These are phyloP conservation scores for Oryctolagus cuniculus DNA, from an alignment of 2,113 vertebrate genomes.

Conservation along the genomic window DNA sequence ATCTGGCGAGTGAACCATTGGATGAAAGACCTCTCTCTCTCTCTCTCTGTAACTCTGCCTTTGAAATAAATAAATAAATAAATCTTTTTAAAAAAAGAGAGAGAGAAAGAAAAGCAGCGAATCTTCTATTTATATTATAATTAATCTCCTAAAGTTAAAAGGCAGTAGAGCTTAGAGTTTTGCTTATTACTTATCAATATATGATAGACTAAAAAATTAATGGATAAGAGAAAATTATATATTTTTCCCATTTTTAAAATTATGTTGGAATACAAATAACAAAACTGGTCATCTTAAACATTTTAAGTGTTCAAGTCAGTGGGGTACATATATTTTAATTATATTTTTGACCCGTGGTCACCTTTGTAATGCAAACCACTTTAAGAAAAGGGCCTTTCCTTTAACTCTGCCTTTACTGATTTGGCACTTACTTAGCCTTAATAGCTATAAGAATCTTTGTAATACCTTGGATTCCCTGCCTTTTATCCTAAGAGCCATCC, in stretches of 20 bases:
- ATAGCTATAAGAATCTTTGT: background rate
- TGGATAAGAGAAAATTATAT: background rate
- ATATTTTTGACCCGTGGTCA: background rate
- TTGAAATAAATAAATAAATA: no score
- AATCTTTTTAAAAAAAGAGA: no score
- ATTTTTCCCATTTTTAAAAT: background rate
- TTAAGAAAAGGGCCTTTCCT: background rate
- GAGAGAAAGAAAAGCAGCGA: background rate
- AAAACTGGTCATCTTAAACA: background rate
- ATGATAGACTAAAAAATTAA: constrained; percentile 23
- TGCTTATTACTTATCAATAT: constrained; percentile 31
- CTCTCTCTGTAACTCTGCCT: no score
- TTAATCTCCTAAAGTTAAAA: constrained; percentile 50
- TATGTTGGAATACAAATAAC: background rate
- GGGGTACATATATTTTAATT: background rate
- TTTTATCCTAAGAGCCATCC: background rate
- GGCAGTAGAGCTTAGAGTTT: constrained; percentile 6
- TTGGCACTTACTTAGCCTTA: background rate
- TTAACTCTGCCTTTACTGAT: background rate
- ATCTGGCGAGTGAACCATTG: no score
- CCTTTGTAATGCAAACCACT: background rate
- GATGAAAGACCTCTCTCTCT: no score
- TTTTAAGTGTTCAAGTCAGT: background rate
- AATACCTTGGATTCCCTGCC: background rate
- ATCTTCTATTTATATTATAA: constrained; percentile 43